phyloP scores from a whole-genome alignment of 2,113 vertebrate species.

The Bombycilla garrulus region DNA sequence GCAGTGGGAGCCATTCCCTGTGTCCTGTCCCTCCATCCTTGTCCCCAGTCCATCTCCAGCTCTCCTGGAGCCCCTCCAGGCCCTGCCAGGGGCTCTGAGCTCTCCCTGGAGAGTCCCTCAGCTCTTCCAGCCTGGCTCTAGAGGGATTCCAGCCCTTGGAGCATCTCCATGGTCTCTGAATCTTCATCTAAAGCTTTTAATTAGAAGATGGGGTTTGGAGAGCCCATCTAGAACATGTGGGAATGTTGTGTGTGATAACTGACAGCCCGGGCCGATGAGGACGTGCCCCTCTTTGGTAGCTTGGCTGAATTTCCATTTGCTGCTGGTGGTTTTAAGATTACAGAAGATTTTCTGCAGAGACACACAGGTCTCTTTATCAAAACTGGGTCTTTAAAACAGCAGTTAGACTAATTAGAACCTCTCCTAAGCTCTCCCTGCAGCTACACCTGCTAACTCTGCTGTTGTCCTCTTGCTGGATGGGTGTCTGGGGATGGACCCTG shows the following conservation, averaged over 20 bases:
- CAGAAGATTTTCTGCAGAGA: not conserved
- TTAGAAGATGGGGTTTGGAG: not conserved
- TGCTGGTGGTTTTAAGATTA: not conserved
- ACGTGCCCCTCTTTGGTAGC: not conserved
- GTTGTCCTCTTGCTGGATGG: not conserved
- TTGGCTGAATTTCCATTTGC: not conserved
- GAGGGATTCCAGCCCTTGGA: not conserved
- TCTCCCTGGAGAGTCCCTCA: not conserved
- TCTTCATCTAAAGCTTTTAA: not conserved
- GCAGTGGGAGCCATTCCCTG: accelerated
- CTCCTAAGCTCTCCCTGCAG: not conserved
- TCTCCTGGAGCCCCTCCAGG: not conserved
- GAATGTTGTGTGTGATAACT: not conserved
- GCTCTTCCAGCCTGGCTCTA: not conserved
- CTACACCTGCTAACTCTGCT: not conserved
- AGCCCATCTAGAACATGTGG: not conserved
- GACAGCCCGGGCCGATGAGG: accelerated
- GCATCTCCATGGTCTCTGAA: not conserved
- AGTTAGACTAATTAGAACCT: not conserved
- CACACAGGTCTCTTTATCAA: not conserved
- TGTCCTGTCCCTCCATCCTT: not conserved
- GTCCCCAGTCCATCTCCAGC: not conserved
- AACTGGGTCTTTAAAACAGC: not conserved
- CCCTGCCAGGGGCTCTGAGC: accelerated
- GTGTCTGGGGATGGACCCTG: not conserved